Percentiles rank a stretch among this genome's conserved stretches.
Conservation (phyloP, 2,888 invertebrate genomes). For the Synergus umbraculus region DNA sequence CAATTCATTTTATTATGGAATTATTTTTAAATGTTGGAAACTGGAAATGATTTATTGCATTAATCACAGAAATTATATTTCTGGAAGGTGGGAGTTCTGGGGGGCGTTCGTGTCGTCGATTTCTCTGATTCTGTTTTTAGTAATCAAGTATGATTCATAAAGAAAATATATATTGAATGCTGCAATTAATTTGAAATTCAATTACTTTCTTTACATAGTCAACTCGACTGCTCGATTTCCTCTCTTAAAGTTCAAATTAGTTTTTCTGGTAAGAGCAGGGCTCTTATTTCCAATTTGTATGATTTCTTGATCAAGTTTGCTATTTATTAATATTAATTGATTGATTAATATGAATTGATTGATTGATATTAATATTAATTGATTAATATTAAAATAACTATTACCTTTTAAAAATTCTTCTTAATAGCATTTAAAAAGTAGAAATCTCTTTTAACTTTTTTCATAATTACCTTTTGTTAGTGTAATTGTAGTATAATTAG, state of each 20-base stretch:
- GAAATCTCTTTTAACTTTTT: background rate
- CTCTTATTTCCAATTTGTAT: background rate
- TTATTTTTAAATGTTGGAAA: constrained; percentile 20
- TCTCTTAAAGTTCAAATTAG: background rate
- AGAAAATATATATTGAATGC: constrained; percentile 16
- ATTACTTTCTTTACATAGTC: background rate
- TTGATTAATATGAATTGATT: no score
- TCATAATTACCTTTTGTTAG: background rate
- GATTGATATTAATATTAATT: background rate
- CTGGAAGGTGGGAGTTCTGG: constrained; percentile 31
- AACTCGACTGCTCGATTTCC: background rate
- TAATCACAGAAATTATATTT: constrained; percentile 43
- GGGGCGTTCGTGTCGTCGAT: constrained; percentile 43
- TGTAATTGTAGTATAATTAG: background rate
- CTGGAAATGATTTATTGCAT: constrained; percentile 46
- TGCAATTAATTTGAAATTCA: constrained; percentile 17
- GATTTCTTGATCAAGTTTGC: background rate
- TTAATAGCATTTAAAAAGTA: background rate
- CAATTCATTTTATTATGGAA: background rate
- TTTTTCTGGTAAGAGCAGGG: background rate
- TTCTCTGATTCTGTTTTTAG: constrained; percentile 15
- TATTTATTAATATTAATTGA: no score
- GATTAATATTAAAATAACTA: no score
- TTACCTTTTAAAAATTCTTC: no score
- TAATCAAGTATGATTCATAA: constrained; percentile 4